A percentile compares a stretch with the other conserved stretches of the same genome.
Conservation (phyloP, 2,113 vertebrate genomes). For the Delphinapterus leucas region DNA sequence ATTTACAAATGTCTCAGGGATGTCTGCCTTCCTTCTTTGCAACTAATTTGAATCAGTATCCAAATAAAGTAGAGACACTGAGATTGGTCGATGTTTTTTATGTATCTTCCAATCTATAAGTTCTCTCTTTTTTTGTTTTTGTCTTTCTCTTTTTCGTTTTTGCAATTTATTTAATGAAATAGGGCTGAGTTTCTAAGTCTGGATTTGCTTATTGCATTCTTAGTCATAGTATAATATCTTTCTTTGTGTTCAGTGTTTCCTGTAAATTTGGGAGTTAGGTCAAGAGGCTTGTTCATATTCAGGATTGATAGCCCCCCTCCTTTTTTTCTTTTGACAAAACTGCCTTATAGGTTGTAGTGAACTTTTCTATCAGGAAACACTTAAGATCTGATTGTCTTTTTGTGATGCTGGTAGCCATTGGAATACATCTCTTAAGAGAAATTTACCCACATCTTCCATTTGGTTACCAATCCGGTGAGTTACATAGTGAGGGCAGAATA, state of each 20-base stretch:
- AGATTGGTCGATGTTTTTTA: background rate
- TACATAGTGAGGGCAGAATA: background rate
- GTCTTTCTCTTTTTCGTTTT: background rate
- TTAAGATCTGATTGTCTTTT: background rate
- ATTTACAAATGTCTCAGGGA: background rate
- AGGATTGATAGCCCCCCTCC: background rate
- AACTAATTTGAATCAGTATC: constrained; percentile 20
- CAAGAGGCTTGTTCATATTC: background rate
- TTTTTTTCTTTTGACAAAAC: background rate
- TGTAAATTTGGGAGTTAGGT: constrained; percentile 6
- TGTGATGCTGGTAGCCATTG: background rate
- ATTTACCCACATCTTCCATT: background rate
- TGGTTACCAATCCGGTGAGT: background rate
- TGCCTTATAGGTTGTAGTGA: background rate
- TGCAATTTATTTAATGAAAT: background rate
- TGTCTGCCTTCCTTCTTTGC: background rate
- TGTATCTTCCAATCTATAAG: background rate
- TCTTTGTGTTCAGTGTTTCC: background rate
- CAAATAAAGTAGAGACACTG: background rate
- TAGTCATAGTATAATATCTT: background rate
- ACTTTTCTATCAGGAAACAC: background rate
- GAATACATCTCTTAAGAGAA: background rate
- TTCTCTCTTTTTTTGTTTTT: background rate
- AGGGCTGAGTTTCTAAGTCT: background rate
- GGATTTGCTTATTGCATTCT: background rate